These are phyloP conservation scores for Isotomurus palustris DNA, from an alignment of 2,888 invertebrate species.

Conservation along the genomic window DNA sequence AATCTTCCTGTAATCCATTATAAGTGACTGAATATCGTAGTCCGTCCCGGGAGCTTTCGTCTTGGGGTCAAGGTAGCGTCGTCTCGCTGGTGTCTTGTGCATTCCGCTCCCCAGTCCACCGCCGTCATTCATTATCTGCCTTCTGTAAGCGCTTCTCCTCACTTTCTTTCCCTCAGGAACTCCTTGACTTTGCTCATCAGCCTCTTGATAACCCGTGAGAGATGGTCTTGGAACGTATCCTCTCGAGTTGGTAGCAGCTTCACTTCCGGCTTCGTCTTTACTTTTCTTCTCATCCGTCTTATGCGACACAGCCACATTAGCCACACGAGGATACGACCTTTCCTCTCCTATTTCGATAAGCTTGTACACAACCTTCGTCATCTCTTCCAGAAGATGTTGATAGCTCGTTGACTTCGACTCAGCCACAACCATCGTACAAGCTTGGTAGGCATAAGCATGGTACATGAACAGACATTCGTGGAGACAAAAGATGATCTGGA, in stretches of 20 bases:
- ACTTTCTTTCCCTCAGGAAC: neutral
- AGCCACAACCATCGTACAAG: slow-evolving; percentile 29
- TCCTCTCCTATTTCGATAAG: neutral
- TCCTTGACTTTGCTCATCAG: neutral
- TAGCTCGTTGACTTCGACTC: slow-evolving; percentile 24
- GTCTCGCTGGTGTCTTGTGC: neutral
- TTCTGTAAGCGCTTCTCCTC: neutral
- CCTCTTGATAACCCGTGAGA: neutral
- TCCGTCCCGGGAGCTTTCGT: slow-evolving; percentile 25
- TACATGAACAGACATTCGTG: slow-evolving; percentile 33
- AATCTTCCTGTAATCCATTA: slow-evolving; percentile 26
- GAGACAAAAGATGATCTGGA: slow-evolving; percentile 29
- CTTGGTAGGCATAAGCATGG: slow-evolving; percentile 28
- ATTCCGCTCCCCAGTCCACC: slow-evolving; percentile 1
- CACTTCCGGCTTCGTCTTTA: neutral
- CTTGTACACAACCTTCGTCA: slow-evolving; percentile 12
- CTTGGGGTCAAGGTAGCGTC: neutral
- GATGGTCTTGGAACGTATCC: neutral
- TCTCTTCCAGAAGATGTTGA: slow-evolving; percentile 28
- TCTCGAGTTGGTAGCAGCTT: neutral
- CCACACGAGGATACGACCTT: neutral
- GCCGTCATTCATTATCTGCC: slow-evolving; percentile 6
- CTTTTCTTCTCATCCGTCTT: neutral
- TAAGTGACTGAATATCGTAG: slow-evolving; percentile 20
- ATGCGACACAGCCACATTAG: neutral